Evolutionary conservation across 2,113 vertebrate genomes (phyloP), one percentile per base, ranked within the genome.

Genomic region (Ictalurus furcatus): DNA sequence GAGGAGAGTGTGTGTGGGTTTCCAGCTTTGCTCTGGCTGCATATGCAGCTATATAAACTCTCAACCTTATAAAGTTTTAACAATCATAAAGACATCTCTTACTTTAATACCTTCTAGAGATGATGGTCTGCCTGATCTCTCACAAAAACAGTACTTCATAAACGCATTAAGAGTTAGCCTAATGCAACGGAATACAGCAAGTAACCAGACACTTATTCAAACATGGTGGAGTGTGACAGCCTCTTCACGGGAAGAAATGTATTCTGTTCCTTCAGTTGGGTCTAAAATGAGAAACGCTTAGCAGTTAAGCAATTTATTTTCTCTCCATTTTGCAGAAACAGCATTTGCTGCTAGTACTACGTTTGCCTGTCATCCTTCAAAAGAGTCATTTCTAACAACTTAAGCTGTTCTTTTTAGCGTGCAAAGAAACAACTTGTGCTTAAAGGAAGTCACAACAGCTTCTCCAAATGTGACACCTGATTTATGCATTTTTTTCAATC

Each of bases 251-350:
- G 23, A 81, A 89, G 73, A 81, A 86, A 89, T 71, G 81, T 74
- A 80, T 80, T 85, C 61, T 59, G 74, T 86, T 89, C 74, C 74
- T 81, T 79, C 71, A 79, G 44, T 65, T 79, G 73, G 63, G 84
- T 52, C 61, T 89, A 89, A 89, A 89, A 81, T 71, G 84, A 85
- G 88, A 86, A 80, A 69, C 88, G 76, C 88, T 89, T 89, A 89
- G 67, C 84, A 40, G 78, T 40, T 85, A 89, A 80, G 79, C 87
- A 37, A 59, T 48, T 84, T 69, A 84, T 88, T 88, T 88, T 80
- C 58, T 89, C 40, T 37, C 84, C 52, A 56, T 34, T 88, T 78
- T 65, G 59, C 71, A 79, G 67, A 82, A 89, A 79, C 44, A 67
- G 83, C 59, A 59, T 85, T 85, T 48, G 25, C 82, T 59, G 52